phyloP scores from a whole-genome alignment of 2,113 vertebrate genomes.

The Cyanistes caeruleus region DNA sequence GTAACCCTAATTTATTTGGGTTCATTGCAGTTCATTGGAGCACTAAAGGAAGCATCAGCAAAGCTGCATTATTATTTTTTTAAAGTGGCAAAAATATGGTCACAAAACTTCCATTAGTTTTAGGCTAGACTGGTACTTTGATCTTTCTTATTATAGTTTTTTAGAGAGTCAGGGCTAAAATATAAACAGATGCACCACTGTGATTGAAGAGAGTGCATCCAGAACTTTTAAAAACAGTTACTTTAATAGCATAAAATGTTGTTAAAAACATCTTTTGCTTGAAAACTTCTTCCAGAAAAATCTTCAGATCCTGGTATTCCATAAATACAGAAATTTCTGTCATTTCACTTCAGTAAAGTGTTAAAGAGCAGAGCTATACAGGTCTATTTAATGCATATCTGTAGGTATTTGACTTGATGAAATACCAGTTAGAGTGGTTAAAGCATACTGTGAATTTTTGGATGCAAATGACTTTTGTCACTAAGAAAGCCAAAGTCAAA shows the following conservation, averaged over 20 bases:
- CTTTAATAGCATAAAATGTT: background rate
- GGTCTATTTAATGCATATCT: background rate
- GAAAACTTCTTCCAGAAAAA: constrained; percentile 4
- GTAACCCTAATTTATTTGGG: background rate
- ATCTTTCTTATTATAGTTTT: constrained; percentile 17
- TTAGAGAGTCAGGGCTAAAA: background rate
- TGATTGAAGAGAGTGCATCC: background rate
- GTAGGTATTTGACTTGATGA: background rate
- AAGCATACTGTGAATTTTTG: background rate
- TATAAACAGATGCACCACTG: background rate
- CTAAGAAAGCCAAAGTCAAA: constrained; percentile 21
- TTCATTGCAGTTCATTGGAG: background rate
- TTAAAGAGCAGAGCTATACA: background rate
- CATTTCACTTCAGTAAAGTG: background rate
- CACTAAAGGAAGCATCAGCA: background rate
- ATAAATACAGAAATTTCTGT: background rate
- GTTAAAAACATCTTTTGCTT: background rate
- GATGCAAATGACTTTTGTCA: background rate
- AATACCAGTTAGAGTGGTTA: background rate
- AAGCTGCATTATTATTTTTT: background rate
- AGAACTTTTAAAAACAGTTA: background rate
- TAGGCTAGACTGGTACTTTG: background rate
- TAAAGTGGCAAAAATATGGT: background rate
- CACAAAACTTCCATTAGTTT: constrained; percentile 6
- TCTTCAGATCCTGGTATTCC: background rate